Evolutionary conservation across 2,797 vertebrate species (phyloP), one percentile per base, ranked within the genome.

Genomic region (Hippocampus kuda): DNA sequence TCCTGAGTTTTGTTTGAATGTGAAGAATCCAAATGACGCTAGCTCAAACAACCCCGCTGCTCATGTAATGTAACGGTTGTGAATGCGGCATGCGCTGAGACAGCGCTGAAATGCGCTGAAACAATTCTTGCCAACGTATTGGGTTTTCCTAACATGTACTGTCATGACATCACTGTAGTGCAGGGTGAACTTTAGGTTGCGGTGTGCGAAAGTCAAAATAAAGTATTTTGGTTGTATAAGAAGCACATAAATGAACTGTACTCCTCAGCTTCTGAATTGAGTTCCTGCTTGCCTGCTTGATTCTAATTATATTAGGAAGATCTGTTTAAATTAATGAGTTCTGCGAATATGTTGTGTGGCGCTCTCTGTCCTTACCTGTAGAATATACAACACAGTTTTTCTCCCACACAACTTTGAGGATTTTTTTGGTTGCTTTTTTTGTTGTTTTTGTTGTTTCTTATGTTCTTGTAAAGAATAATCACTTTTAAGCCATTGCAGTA

Each of bases 1-100:
- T 83, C 75, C 67, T 61, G 68, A 81, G 85, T 87, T 87, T 79
- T 82, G 82, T 86, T 78, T 84, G 83, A 82, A 86, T 87, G 82
- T 82, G 76, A 80, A 77, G 79, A 86, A 77, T 77, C 68, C 59
- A 74, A 69, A 68, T 70, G 66, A 79, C 75, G 75, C 82, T 38
- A 49, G 68, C 44, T 38, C 66, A 74, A 73, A 65, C 71, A 62
- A 59, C 53, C 65, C 73, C 59, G 41, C 49, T 46, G 64, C 41
- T 48, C 34, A 48, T 46, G 8, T 15, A 48, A 22, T 54, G 49
- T 54, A 46, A 51, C 5, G 41, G 72, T 71, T 56, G 70, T 64
- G 12, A 15, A 4, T 3, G 67, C 7, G 24, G 62, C 67, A 73
- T 72, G 42, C 72, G n/a, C n/a, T n/a, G n/a, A n/a, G n/a, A n/a